phyloP scores from a whole-genome alignment of 2,797 vertebrate species.

The Spheniscus humboldti region DNA sequence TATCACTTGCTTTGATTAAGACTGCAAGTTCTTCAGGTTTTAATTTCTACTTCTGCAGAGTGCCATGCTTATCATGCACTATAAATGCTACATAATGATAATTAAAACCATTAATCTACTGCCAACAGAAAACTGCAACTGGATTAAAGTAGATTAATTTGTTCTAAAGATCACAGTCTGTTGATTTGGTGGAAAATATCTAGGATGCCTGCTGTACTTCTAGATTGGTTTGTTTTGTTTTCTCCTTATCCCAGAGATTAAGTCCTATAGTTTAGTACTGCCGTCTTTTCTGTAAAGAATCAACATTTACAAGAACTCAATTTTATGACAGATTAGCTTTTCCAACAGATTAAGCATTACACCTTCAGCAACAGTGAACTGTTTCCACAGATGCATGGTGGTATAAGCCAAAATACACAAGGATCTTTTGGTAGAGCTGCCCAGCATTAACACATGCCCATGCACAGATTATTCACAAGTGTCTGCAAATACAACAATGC shows the following conservation, averaged over 20 bases:
- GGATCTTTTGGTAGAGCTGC: background rate
- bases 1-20: background rate
- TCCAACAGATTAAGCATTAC: background rate
- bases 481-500: background rate
- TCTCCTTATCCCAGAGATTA: background rate
- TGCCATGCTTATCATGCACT: background rate
- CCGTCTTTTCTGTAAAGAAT: background rate
- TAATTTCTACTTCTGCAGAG: background rate
- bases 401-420: background rate
- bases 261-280: background rate
- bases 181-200: background rate
- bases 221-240: background rate
- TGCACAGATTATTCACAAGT: background rate
- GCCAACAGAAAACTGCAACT: background rate
- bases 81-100: background rate
- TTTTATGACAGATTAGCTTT: background rate
- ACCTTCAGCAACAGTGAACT: background rate
- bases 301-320: background rate
- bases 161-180: background rate
- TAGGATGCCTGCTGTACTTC: background rate
- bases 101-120: slow-evolving; percentile 17
- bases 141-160: slow-evolving; percentile 14
- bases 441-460: background rate
- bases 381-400: background rate
- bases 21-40: background rate